Base-by-base conservation (phyloP, 2,797 vertebrate genomes). In the Numenius phaeopus region DNA sequence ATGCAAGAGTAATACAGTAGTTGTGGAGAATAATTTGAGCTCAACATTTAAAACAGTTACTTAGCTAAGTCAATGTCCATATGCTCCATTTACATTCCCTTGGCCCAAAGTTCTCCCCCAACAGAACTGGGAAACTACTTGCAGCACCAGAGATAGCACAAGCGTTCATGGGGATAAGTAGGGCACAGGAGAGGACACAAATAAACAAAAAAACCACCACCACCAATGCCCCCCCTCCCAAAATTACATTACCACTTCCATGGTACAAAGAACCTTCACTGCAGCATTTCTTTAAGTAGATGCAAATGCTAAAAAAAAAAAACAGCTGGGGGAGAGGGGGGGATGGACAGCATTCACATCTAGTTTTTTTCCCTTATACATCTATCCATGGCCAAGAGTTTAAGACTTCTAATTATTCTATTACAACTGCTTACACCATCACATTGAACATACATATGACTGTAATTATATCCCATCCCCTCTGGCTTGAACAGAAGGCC, bases 191-290 rank as follows among this genome's bases (percentile, higher is more conserved):
- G 15, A 72, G 18, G 16, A 20, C 12, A 81, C 26, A 86, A 52
- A 81, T 20, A 83, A 52, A 59, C 32, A 39, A 27, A 70, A 27
- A 4, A 14, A 1, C 8, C 61, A 40, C 17, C 7, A 65, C 14
- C 37, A 19, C 9, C 8, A 16, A 37, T 37, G 34, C 5, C 6
- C 6, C 14, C 8, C 0, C 39, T 2, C 17, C 22, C 7, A 37
- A 55, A 27, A 22, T 10, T 46, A 66, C 24, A 29, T 55, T 32
- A 37, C 4, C 7, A 64, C 6, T 87, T 39, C 30, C 12, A 52
- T 12, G 15, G 22, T 64, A 73, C 16, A 29, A 76, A 55, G 37
- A 79, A 42, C 18, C 5, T 54, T 34, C 30, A 42, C 34, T 34
- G 11, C 30, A 75, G 15, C 34, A 84, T 30, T 88, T 75, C 47